phyloP scores from a whole-genome alignment of 1,140 invertebrate genomes.

The Semibalanus balanoides region DNA sequence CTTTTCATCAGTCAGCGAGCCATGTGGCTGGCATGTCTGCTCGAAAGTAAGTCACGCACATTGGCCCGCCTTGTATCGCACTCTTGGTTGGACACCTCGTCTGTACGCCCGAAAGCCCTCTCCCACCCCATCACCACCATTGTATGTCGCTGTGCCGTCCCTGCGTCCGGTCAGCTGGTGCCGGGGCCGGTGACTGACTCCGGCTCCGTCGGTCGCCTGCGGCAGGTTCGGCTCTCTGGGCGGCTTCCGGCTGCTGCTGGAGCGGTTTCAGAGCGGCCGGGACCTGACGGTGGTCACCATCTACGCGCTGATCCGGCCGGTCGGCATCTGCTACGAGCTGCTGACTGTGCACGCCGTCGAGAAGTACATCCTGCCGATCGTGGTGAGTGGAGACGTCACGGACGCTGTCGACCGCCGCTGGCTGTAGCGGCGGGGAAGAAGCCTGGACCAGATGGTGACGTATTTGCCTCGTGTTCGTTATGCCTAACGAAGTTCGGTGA shows the following conservation, averaged over 20 bases:
- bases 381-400: slow-evolving; percentile 43
- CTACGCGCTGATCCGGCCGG: slow-evolving; percentile 70
- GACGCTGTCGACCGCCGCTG: background rate
- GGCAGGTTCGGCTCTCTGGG: slow-evolving; percentile 70
- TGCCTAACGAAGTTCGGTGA: too few relatives aligned
- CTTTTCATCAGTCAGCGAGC: too few relatives aligned
- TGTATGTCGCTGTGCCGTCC: too few relatives aligned
- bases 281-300: slow-evolving; percentile 64
- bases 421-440: background rate
- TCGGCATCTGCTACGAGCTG: slow-evolving; percentile 82
- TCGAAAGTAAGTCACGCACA: too few relatives aligned
- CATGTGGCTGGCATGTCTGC: too few relatives aligned
- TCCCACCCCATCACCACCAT: too few relatives aligned
- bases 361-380: slow-evolving; percentile 84
- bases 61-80: too few relatives aligned
- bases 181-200: slow-evolving; percentile 31
- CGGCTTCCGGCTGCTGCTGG: slow-evolving; percentile 74
- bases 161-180: too few relatives aligned
- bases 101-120: too few relatives aligned
- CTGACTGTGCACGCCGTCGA: slow-evolving; percentile 76
- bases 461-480: too few relatives aligned
- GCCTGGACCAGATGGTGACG: too few relatives aligned
- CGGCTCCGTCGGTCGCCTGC: slow-evolving; percentile 21
- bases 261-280: slow-evolving; percentile 62
- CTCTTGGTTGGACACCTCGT: too few relatives aligned